Percentiles rank a stretch among this genome's conserved stretches.
These are phyloP conservation scores for Phania funesta DNA, from an alignment of 2,888 invertebrate genomes.

Conservation along the genomic window DNA sequence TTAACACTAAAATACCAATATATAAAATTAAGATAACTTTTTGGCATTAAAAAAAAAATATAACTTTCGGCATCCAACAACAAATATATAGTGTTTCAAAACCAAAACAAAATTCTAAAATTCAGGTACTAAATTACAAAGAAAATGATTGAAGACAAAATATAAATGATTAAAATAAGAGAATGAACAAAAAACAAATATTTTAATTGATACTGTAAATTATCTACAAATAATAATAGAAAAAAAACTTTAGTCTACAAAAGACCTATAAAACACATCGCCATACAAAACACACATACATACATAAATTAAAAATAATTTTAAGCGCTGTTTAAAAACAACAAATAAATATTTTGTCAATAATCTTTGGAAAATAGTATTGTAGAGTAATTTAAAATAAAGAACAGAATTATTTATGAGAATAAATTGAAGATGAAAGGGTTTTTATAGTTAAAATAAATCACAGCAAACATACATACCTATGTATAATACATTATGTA, in stretches of 20 bases:
- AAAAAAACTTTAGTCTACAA: conserved; percentile 61
- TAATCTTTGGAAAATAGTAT: conserved; percentile 49
- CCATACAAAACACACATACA: conserved; percentile 49
- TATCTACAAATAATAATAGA: conserved; percentile 30
- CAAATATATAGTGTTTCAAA: conserved; percentile 76
- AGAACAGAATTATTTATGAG: neutral
- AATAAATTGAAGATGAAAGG: conserved; percentile 9
- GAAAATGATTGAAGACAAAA: conserved; percentile 31
- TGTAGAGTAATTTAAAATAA: conserved; percentile 37
- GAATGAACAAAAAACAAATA: conserved; percentile 1
- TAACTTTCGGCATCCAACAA: conserved; percentile 60
- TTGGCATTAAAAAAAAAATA: conserved; percentile 24
- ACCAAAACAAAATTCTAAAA: conserved; percentile 81
- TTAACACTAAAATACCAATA: conserved; percentile 28
- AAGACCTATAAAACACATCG: conserved; percentile 59
- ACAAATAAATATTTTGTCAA: conserved; percentile 53
- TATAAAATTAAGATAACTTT: too few relatives aligned
- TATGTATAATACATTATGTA: neutral
- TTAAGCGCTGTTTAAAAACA: conserved; percentile 62
- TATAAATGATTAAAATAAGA: conserved; percentile 16
- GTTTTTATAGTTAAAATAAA: conserved; percentile 52
- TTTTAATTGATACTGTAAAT: conserved; percentile 27
- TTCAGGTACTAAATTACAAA: conserved; percentile 76
- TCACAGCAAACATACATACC: neutral
- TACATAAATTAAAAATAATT: conserved; percentile 66